These are phyloP conservation scores for Carpatolechia fugitivella DNA, from an alignment of 2,888 invertebrate genomes.

Conservation along the genomic window DNA sequence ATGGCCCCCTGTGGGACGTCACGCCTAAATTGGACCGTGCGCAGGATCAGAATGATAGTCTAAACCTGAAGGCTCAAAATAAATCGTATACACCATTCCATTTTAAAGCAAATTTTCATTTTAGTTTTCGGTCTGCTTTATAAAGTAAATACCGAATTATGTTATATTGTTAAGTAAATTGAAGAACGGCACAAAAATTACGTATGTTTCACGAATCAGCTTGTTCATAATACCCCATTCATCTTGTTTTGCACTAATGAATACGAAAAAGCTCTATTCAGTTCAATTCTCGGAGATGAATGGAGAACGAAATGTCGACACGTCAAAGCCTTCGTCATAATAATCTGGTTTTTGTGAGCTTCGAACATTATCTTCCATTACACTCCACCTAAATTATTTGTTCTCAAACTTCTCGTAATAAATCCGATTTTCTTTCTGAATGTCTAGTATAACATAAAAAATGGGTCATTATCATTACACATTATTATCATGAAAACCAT, in stretches of 20 bases:
- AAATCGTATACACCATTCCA: too few relatives aligned
- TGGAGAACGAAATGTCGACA: not conserved
- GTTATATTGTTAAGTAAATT: not conserved
- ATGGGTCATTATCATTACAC: too few relatives aligned
- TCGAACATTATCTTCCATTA: not conserved
- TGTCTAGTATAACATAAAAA: too few relatives aligned
- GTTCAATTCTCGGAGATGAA: not conserved
- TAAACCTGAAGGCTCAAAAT: too few relatives aligned
- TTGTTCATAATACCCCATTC: not conserved
- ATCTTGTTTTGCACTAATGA: constrained; percentile 2
- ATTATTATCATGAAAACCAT: too few relatives aligned
- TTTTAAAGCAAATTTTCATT: too few relatives aligned
- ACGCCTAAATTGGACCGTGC: not conserved
- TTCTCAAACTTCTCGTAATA: too few relatives aligned
- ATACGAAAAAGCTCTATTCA: constrained; percentile 1
- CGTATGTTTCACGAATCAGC: not conserved
- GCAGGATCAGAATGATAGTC: not conserved
- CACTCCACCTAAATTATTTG: not conserved
- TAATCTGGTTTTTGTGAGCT: constrained; percentile 3
- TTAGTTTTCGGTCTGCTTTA: too few relatives aligned
- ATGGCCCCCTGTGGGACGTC: constrained; percentile 25
- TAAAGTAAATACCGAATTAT: too few relatives aligned
- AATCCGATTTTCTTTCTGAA: too few relatives aligned
- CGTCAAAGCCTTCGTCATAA: not conserved
- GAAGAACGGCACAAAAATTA: not conserved